These are phyloP conservation scores for Physocephala rufipes DNA, from an alignment of 2,888 invertebrate genomes.

Conservation along the genomic window DNA sequence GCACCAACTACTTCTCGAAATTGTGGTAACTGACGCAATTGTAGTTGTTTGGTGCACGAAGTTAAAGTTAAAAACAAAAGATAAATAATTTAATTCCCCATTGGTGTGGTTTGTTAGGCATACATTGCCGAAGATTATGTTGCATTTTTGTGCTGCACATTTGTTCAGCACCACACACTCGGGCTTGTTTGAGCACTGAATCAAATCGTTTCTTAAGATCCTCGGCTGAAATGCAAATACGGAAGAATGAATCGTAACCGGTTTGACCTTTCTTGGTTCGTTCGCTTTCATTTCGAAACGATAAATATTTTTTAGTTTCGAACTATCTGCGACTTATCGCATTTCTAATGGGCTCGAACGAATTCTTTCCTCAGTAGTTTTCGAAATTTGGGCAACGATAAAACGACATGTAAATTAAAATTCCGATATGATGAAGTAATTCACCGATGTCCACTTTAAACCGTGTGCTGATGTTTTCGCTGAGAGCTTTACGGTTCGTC, in stretches of 20 bases:
- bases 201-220: too few relatives aligned
- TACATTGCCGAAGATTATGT: neutral
- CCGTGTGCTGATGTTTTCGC: slow-evolving; percentile 26
- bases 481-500: slow-evolving; percentile 14
- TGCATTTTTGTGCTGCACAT: slow-evolving; percentile 39
- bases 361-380: slow-evolving; percentile 41
- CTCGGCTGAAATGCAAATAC: too few relatives aligned
- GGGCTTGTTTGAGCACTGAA: slow-evolving; percentile 43
- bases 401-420: slow-evolving; percentile 39
- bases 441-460: slow-evolving; percentile 22
- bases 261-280: too few relatives aligned
- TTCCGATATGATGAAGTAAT: slow-evolving; percentile 36
- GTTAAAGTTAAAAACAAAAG: slow-evolving; percentile 45
- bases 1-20: slow-evolving; percentile 41
- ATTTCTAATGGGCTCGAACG: slow-evolving; percentile 39
- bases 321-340: slow-evolving; percentile 39
- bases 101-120: slow-evolving; percentile 19
- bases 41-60: slow-evolving; percentile 46
- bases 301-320: slow-evolving; percentile 41
- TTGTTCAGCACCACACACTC: slow-evolving; percentile 44
- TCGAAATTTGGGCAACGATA: slow-evolving; percentile 41
- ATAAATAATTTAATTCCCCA: slow-evolving; percentile 36
- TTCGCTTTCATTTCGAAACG: slow-evolving; percentile 39
- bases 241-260: too few relatives aligned
- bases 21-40: slow-evolving; percentile 29